Percentiles rank a stretch among this genome's conserved stretches.
Evolutionary conservation across 2,797 vertebrate genomes (phyloP).

Genomic region (Amniataba percoides): DNA sequence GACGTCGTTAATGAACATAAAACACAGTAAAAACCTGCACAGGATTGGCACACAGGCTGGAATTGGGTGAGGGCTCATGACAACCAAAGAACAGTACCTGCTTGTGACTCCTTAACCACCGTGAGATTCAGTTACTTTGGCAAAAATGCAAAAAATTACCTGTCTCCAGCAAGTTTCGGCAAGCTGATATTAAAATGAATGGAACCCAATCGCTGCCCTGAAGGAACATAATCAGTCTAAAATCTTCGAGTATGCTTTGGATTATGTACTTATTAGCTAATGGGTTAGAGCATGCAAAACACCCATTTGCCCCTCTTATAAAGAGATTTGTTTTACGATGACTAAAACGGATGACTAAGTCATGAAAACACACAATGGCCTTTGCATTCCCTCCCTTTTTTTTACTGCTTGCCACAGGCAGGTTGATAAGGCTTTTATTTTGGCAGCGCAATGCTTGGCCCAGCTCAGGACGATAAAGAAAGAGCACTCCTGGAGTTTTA

Average conservation of each 20-base stretch:
- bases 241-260: not conserved
- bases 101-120: not conserved
- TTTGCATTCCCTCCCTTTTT: not conserved
- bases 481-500: conserved; percentile 34
- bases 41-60: not conserved
- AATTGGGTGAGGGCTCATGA: not conserved
- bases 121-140: not conserved
- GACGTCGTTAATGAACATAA: not conserved
- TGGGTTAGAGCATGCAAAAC: conserved; percentile 15
- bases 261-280: conserved; percentile 24
- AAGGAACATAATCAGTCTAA: conserved; percentile 16
- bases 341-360: conserved; percentile 20
- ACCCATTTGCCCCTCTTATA: conserved; percentile 6
- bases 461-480: conserved; percentile 21
- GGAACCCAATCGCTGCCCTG: not conserved
- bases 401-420: conserved; percentile 8
- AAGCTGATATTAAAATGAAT: conserved; percentile 9
- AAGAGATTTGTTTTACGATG: conserved; percentile 13
- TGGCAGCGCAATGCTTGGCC: conserved; percentile 7
- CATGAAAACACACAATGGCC: conserved; percentile 14
- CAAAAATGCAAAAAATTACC: not conserved
- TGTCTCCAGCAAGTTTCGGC: not conserved
- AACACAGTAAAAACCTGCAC: not conserved
- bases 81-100: not conserved
- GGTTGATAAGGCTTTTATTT: conserved; percentile 51